phyloP scores from a whole-genome alignment of 2,797 vertebrate species.

The Rhinogobio ventralis region DNA sequence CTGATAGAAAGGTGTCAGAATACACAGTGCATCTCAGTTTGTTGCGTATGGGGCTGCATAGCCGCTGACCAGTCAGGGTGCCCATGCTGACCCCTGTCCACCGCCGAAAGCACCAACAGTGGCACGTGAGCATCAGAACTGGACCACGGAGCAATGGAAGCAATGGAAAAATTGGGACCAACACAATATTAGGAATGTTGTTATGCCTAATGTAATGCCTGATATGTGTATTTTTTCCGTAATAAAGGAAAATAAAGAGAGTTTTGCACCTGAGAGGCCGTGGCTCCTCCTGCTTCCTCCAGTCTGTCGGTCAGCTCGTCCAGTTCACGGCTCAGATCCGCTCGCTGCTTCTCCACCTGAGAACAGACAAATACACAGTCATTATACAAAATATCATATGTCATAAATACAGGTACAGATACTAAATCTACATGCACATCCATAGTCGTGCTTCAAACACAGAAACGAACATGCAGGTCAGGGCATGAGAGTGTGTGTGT shows the following conservation, averaged over 20 bases:
- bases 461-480: slow-evolving; percentile 1
- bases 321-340: slow-evolving; percentile 81
- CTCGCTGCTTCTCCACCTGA: slow-evolving; percentile 84
- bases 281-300: slow-evolving; percentile 83
- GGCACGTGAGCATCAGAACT: too few relatives aligned
- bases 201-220: too few relatives aligned
- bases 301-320: slow-evolving; percentile 83
- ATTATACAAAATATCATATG: neutral
- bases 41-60: too few relatives aligned
- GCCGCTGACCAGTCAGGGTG: too few relatives aligned
- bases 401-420: neutral
- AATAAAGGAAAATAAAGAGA: neutral
- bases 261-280: slow-evolving; percentile 78
- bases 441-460: neutral
- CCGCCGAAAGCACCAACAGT: too few relatives aligned
- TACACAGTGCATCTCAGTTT: too few relatives aligned
- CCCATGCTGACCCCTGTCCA: too few relatives aligned
- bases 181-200: too few relatives aligned
- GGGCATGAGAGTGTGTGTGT: slow-evolving; percentile 5
- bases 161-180: too few relatives aligned
- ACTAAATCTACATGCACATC: neutral
- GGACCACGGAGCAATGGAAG: too few relatives aligned
- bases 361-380: neutral
- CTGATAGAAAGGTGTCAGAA: too few relatives aligned
- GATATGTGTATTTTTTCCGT: neutral